A percentile compares a stretch with the other conserved stretches of the same genome.
Evolutionary conservation across 2,797 vertebrate species (phyloP).

Genomic region (Lemur catta): DNA sequence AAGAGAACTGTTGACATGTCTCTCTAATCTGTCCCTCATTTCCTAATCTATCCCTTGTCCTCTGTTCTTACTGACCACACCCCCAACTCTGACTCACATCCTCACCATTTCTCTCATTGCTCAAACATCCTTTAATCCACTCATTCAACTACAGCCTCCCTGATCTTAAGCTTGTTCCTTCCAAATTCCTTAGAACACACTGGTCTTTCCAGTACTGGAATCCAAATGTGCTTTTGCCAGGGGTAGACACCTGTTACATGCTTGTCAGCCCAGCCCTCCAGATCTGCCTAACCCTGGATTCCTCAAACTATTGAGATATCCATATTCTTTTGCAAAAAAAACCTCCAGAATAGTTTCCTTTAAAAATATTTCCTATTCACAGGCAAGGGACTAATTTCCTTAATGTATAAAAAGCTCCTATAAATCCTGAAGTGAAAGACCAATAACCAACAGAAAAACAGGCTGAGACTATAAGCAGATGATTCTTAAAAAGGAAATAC

Average conservation of each 20-base stretch:
- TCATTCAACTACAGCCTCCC: background rate
- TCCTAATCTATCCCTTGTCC: background rate
- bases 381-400: background rate
- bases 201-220: background rate
- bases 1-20: background rate
- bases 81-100: background rate
- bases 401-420: background rate
- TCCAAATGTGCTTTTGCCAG: background rate
- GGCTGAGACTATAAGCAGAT: background rate
- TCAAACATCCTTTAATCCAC: background rate
- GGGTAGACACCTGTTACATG: background rate
- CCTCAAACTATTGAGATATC: background rate
- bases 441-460: conserved; percentile 1
- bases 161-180: background rate
- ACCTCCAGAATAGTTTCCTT: background rate
- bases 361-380: conserved; percentile 10
- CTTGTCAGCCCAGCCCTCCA: background rate
- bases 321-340: background rate
- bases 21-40: background rate
- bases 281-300: background rate
- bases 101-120: background rate
- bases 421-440: conserved; percentile 22
- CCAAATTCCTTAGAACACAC: background rate
- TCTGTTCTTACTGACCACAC: background rate
- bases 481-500: background rate